phyloP scores from a whole-genome alignment of 2,113 vertebrate genomes.

The Sander vitreus region DNA sequence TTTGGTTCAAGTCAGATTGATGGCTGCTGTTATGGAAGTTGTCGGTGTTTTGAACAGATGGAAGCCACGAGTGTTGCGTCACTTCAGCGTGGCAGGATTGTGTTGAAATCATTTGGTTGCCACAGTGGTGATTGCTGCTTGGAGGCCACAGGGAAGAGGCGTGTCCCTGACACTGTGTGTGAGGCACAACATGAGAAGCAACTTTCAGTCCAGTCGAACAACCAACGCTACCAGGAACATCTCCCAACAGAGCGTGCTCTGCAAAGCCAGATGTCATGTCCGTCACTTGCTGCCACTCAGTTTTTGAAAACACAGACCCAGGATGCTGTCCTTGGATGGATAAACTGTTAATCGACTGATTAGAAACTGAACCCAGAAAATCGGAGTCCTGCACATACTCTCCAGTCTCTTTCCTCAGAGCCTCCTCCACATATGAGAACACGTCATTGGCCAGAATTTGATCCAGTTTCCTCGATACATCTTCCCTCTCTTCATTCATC shows the following conservation, averaged over 20 bases:
- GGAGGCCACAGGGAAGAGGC: not conserved
- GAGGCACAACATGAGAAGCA: not conserved
- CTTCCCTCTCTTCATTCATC: constrained; percentile 51
- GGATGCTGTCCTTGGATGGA: not conserved
- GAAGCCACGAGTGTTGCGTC: not conserved
- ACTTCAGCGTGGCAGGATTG: not conserved
- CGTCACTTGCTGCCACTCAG: not conserved
- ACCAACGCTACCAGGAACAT: not conserved
- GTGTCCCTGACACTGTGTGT: constrained; percentile 4
- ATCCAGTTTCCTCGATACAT: not conserved
- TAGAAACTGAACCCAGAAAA: not conserved
- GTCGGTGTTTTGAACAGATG: not conserved
- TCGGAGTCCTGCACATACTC: not conserved
- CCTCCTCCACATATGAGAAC: constrained; percentile 71
- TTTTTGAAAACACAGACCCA: not conserved
- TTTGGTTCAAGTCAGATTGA: not conserved
- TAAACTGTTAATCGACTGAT: not conserved
- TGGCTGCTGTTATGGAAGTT: not conserved
- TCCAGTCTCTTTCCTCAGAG: constrained; percentile 35
- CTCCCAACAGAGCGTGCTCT: not conserved
- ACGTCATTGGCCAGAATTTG: constrained; percentile 55
- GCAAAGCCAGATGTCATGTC: not conserved
- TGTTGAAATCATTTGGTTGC: constrained; percentile 6
- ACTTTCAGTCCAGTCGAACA: not conserved
- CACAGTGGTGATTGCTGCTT: not conserved